These are phyloP conservation scores for Lemur catta DNA, from an alignment of 2,797 vertebrate species.

Conservation along the genomic window DNA sequence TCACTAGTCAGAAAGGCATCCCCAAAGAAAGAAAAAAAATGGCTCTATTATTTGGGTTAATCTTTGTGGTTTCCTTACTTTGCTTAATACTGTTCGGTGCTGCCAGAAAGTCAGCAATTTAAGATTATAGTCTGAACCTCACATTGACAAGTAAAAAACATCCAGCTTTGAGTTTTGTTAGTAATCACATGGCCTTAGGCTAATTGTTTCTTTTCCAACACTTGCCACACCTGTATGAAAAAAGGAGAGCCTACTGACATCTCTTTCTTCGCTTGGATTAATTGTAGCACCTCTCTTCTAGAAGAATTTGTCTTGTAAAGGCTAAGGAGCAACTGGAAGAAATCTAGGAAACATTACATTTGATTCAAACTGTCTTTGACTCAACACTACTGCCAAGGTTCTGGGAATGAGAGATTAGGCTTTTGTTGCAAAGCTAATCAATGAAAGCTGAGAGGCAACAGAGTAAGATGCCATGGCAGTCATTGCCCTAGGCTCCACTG, in stretches of 20 bases:
- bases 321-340: slow-evolving; percentile 1
- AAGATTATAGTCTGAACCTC: not conserved
- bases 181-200: not conserved
- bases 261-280: slow-evolving; percentile 17
- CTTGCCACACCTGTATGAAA: not conserved
- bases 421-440: slow-evolving; percentile 28
- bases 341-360: not conserved
- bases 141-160: not conserved
- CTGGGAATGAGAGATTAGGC: not conserved
- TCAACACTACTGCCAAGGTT: not conserved
- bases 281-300: not conserved
- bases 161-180: not conserved
- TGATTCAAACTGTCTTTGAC: not conserved
- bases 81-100: not conserved
- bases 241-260: not conserved
- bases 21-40: not conserved
- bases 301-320: not conserved
- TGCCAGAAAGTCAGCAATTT: not conserved
- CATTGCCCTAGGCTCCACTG: not conserved
- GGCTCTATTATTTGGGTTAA: not conserved
- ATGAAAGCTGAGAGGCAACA: slow-evolving; percentile 2
- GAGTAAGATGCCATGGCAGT: not conserved
- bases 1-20: not conserved
- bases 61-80: not conserved
- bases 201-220: slow-evolving; percentile 11